Base-by-base conservation (phyloP, 2,113 vertebrate species). In the Dipodomys ordii region DNA sequence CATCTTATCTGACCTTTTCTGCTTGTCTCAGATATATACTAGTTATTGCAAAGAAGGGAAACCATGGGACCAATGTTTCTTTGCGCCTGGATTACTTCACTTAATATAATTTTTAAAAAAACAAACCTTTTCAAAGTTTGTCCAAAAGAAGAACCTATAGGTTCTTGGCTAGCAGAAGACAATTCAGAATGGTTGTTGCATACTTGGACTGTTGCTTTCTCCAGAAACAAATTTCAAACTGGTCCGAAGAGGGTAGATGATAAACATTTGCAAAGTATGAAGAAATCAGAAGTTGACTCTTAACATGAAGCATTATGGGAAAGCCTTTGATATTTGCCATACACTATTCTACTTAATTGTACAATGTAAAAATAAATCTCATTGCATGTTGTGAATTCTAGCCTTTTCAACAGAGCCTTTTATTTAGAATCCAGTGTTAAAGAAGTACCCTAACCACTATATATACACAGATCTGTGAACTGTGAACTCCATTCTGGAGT, bases 161-260 rank as follows among this genome's bases (percentile, higher is more conserved):
- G 98, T 97, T 97, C 97, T 98, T 88, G 91, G 98, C 97, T 96
- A 97, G 98, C 98, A 96, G 97, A 98, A 98, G 98, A 96, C 92
- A 83, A 86, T 85, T 96, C 7, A 0, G 96, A 89, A 95, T 95
- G 95, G 97, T 46, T 91, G 97, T 92, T 69, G 95, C 97, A 97
- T 96, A 91, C 91, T 67, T 2, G 97, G 93, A 65, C 96, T 95
- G 91, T 83, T 96, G 94, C 97, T 96, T 98, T 98, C 97, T 97
- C 97, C 97, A 85, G 81, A 57, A 77, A 88, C 46, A 11, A 35
- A 3, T 84, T 88, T 90, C 57, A 85, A 77, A 49, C 3, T 77
- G 72, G 86, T 6, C 10, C 15, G 69, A 72, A 60, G 65, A 88
- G 35, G 5, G 13, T 64, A 60, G 62, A 16, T 62, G 35, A 18